phyloP scores from a whole-genome alignment of 30 jellyfish, hydroid and myxozoan genomes.

The Clytia hemisphaerica region DNA sequence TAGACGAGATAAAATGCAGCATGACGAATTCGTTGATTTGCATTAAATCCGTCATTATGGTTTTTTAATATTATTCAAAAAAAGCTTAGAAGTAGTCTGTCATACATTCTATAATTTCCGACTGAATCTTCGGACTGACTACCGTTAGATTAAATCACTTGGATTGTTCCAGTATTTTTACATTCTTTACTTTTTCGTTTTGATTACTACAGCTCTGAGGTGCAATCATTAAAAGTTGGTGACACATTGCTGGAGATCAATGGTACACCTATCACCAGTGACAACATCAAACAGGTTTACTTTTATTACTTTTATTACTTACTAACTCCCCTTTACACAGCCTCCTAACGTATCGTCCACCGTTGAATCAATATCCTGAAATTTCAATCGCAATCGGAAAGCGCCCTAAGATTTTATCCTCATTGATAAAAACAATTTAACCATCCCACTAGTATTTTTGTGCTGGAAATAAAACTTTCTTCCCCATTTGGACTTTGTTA shows the following conservation, averaged over 20 bases:
- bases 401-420: too few relatives aligned
- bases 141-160: background rate
- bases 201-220: slow-evolving; percentile 15
- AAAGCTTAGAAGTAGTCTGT: too few relatives aligned
- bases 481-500: too few relatives aligned
- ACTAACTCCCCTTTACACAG: background rate
- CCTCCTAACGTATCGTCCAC: background rate
- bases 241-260: slow-evolving; percentile 77
- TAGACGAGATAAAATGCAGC: too few relatives aligned
- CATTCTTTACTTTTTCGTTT: background rate
- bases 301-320: background rate
- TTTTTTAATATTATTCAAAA: too few relatives aligned
- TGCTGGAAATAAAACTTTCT: too few relatives aligned
- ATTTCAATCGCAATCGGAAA: too few relatives aligned
- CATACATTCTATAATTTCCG: background rate
- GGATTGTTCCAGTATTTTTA: background rate
- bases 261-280: slow-evolving; percentile 64
- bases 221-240: slow-evolving; percentile 67
- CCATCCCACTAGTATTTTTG: too few relatives aligned
- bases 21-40: too few relatives aligned
- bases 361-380: background rate
- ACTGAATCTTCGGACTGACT: too few relatives aligned
- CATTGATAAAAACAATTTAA: too few relatives aligned
- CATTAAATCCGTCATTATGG: too few relatives aligned
- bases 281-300: slow-evolving; percentile 59